phyloP scores from a whole-genome alignment of 2,797 vertebrate species.

The Esox lucius region DNA sequence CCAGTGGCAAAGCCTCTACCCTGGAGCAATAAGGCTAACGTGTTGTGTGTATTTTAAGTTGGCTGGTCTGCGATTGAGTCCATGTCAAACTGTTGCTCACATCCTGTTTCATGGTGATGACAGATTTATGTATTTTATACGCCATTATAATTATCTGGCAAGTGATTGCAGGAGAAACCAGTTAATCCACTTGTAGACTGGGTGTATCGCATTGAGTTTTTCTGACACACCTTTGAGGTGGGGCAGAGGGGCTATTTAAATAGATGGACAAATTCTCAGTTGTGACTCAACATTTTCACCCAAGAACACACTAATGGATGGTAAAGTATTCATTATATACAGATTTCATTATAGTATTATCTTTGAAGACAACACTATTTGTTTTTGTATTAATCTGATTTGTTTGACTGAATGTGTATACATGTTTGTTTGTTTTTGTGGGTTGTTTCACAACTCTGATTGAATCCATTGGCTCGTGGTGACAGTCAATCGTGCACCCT shows the following conservation, averaged over 20 bases:
- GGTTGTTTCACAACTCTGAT: background rate
- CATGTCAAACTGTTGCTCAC: no score
- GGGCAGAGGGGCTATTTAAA: slow-evolving; percentile 43
- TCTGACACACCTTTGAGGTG: slow-evolving; percentile 37
- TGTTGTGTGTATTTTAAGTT: no score
- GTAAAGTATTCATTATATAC: slow-evolving; percentile 48
- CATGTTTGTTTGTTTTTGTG: background rate
- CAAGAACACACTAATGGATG: slow-evolving; percentile 59
- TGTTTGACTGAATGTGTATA: background rate
- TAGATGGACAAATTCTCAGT: slow-evolving; percentile 21
- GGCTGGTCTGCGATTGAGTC: no score
- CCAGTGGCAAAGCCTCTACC: no score
- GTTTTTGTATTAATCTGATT: background rate
- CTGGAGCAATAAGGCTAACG: no score
- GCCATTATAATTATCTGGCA: background rate
- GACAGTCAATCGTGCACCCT: background rate
- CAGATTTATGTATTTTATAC: background rate
- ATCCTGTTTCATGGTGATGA: background rate
- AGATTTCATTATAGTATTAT: background rate
- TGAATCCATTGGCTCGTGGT: no score
- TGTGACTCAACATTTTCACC: background rate
- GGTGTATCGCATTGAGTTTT: background rate
- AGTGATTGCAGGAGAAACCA: slow-evolving; percentile 19
- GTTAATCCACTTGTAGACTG: slow-evolving; percentile 17
- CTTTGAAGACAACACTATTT: background rate